Conservation (phyloP, 2,888 invertebrate species). For the Exocentrus adspersus region DNA sequence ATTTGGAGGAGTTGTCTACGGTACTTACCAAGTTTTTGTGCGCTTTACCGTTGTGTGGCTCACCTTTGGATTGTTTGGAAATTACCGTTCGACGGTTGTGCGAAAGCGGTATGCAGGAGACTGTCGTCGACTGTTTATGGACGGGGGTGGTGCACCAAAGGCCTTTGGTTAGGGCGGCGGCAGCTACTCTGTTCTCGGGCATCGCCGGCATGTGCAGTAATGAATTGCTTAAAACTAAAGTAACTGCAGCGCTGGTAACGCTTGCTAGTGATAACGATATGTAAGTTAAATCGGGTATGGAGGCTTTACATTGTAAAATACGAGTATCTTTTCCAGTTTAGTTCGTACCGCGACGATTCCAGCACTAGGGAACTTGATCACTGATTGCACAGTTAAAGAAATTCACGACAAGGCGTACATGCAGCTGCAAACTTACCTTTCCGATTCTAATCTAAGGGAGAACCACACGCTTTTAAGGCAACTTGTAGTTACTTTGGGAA, state of each 20-base stretch:
- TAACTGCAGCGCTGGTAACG: constrained; percentile 77
- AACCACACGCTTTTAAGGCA: constrained; percentile 67
- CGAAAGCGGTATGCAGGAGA: constrained; percentile 61
- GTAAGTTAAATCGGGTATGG: too few relatives aligned
- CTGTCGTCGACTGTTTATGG: constrained; percentile 71
- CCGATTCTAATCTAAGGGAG: constrained; percentile 60
- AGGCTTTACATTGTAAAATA: too few relatives aligned
- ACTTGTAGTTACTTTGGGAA: constrained; percentile 70
- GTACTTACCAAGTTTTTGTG: constrained; percentile 69
- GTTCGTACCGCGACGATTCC: constrained; percentile 73
- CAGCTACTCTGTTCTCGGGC: constrained; percentile 70
- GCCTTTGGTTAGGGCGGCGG: constrained; percentile 69
- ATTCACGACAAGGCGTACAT: constrained; percentile 69
- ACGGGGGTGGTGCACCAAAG: constrained; percentile 74
- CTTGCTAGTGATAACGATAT: constrained; percentile 74
- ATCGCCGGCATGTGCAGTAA: constrained; percentile 68
- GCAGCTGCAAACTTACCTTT: constrained; percentile 63
- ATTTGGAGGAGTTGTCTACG: constrained; percentile 65
- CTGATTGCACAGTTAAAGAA: constrained; percentile 64
- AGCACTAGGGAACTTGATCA: constrained; percentile 71
- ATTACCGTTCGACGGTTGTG: constrained; percentile 59
- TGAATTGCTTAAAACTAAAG: constrained; percentile 67
- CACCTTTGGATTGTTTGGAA: constrained; percentile 63
- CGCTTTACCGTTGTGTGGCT: constrained; percentile 66
- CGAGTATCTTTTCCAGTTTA: constrained; percentile 57